phyloP scores from a whole-genome alignment of 2,113 vertebrate genomes.

The Percopsis transmontana region DNA sequence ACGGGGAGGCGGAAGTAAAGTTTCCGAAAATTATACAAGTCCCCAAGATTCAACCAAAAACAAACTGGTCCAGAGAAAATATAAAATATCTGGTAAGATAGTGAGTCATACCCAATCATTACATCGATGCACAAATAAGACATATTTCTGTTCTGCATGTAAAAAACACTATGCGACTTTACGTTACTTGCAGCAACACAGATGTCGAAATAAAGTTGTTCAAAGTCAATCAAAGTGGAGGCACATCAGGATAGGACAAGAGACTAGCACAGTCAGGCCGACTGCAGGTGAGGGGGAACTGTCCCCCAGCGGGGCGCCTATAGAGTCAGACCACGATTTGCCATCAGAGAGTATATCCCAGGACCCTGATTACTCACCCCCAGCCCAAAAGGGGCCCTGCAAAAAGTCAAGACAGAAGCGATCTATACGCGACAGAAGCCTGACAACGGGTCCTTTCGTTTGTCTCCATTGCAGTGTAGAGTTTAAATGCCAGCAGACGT shows the following conservation, averaged over 20 bases:
- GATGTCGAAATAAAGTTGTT: slow-evolving; percentile 31
- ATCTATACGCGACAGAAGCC: slow-evolving; percentile 34
- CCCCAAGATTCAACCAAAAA: slow-evolving; percentile 22
- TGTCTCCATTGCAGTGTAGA: slow-evolving; percentile 70
- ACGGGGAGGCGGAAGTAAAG: slow-evolving; percentile 4
- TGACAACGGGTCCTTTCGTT: slow-evolving; percentile 61
- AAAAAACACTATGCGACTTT: slow-evolving; percentile 60
- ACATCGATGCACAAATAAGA: slow-evolving; percentile 54
- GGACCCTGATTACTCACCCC: not conserved
- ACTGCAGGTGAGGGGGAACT: slow-evolving; percentile 25
- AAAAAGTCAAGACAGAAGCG: slow-evolving; percentile 36
- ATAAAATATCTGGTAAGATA: slow-evolving; percentile 61
- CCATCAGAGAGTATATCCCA: not conserved
- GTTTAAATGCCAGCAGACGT: slow-evolving; percentile 73
- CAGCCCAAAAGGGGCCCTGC: not conserved
- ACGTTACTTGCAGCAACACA: slow-evolving; percentile 64
- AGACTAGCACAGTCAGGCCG: not conserved
- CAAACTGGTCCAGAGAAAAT: slow-evolving; percentile 54
- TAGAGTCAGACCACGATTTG: slow-evolving; percentile 19
- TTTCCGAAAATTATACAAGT: slow-evolving; percentile 7
- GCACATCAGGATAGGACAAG: slow-evolving; percentile 20
- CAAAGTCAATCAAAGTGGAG: slow-evolving; percentile 22
- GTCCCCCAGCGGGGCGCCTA: slow-evolving; percentile 27
- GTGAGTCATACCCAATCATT: slow-evolving; percentile 50
- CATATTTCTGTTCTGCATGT: slow-evolving; percentile 51